phyloP scores from a whole-genome alignment of 2,888 invertebrate species.

The Lasioglossum calceatum region DNA sequence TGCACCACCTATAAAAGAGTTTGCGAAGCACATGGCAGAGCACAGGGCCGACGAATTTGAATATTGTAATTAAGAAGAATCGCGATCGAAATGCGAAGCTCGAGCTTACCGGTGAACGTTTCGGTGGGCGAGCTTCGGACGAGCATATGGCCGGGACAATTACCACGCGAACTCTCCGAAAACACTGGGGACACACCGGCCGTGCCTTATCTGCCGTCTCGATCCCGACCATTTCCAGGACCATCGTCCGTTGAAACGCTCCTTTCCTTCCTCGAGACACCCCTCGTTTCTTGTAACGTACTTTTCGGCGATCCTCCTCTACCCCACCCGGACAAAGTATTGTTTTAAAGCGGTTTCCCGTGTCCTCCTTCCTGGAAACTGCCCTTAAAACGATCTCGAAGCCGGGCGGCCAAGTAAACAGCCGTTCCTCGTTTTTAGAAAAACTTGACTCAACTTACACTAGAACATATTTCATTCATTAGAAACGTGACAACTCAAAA shows the following conservation, averaged over 20 bases:
- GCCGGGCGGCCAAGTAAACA: neutral
- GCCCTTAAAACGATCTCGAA: neutral
- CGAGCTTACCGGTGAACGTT: conserved; percentile 69
- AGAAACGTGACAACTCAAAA: too few species aligned
- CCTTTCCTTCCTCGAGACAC: conserved; percentile 16
- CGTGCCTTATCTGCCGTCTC: conserved; percentile 60
- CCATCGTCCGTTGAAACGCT: conserved; percentile 45
- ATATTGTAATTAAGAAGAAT: conserved; percentile 81
- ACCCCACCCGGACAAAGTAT: conserved; percentile 6
- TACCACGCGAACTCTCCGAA: conserved; percentile 69
- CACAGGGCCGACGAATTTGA: conserved; percentile 81
- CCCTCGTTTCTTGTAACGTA: conserved; percentile 51
- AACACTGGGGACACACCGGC: conserved; percentile 63
- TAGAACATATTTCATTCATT: too few species aligned
- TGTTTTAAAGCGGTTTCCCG: conserved; percentile 37
- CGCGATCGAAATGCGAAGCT: conserved; percentile 63
- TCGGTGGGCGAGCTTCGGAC: conserved; percentile 69
- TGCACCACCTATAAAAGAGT: neutral
- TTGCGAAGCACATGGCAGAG: conserved; percentile 27
- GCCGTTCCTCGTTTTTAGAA: neutral
- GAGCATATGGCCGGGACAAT: conserved; percentile 80
- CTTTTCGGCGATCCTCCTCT: conserved; percentile 18
- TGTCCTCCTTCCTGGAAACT: conserved; percentile 10
- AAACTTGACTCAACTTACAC: too few species aligned
- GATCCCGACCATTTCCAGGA: conserved; percentile 62